Conservation (phyloP, 2,113 vertebrate species). For the Datnioides undecimradiatus region DNA sequence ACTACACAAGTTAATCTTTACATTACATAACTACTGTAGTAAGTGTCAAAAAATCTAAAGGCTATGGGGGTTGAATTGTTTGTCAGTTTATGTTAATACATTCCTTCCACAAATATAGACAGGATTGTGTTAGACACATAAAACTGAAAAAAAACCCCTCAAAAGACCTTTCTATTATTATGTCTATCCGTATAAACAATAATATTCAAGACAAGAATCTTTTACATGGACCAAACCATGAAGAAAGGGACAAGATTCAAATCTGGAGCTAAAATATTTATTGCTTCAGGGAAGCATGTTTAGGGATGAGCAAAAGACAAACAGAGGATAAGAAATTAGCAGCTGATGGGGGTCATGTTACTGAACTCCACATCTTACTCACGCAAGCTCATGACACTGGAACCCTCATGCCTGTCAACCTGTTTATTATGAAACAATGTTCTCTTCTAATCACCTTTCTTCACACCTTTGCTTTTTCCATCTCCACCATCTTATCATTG, state of each 20-base stretch:
- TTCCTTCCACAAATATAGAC: slow-evolving; percentile 3
- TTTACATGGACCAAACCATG: not conserved
- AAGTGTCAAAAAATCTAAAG: slow-evolving; percentile 51
- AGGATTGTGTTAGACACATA: not conserved
- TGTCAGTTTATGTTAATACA: slow-evolving; percentile 51
- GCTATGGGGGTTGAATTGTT: slow-evolving; percentile 39
- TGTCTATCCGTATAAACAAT: not conserved
- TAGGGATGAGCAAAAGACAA: slow-evolving; percentile 37
- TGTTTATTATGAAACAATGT: slow-evolving; percentile 55
- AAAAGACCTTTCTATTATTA: too few species aligned
- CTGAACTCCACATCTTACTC: slow-evolving; percentile 55
- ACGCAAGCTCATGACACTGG: slow-evolving; percentile 53
- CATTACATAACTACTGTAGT: slow-evolving; percentile 44
- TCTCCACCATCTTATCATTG: too few species aligned
- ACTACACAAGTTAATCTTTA: slow-evolving; percentile 45
- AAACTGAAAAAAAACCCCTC: too few species aligned
- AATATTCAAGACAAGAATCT: too few species aligned
- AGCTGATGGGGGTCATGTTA: slow-evolving; percentile 50
- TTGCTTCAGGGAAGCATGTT: slow-evolving; percentile 29
- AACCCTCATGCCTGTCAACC: slow-evolving; percentile 22
- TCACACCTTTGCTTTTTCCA: not conserved
- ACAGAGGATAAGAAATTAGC: slow-evolving; percentile 5
- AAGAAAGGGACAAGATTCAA: not conserved
- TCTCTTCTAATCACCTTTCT: not conserved
- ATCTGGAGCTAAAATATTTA: not conserved